A percentile compares a stretch with the other conserved stretches of the same genome.
phyloP scores from a whole-genome alignment of 2,888 invertebrate genomes.

The Seladonia tumulorum region DNA sequence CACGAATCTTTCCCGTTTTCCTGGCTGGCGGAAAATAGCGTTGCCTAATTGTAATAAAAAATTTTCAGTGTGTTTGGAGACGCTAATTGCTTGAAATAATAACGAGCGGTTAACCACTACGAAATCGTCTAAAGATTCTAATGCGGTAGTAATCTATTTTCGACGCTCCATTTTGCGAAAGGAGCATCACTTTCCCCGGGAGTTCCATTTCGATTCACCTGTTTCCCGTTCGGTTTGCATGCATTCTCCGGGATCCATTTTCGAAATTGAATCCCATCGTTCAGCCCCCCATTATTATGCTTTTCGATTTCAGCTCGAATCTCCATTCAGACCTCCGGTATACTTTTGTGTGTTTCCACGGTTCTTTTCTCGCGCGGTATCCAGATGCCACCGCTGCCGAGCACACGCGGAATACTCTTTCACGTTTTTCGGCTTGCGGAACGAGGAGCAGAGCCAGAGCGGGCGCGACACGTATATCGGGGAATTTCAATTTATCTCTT shows the following conservation, averaged over 20 bases:
- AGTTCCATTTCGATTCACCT: not conserved
- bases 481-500: constrained; percentile 51
- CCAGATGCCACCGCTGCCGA: not conserved
- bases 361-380: not conserved
- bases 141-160: not conserved
- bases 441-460: not conserved
- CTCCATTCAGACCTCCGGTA: constrained; percentile 7
- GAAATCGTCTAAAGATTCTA: not conserved
- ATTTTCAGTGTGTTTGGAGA: no score
- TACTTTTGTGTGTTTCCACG: not conserved
- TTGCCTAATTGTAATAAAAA: not conserved
- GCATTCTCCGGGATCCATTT: constrained; percentile 48
- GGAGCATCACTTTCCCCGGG: not conserved
- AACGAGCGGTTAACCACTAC: no score
- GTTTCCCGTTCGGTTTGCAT: constrained; percentile 8
- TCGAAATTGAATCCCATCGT: constrained; percentile 61
- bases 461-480: constrained; percentile 20
- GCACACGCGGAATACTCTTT: not conserved
- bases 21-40: not conserved
- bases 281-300: constrained; percentile 44
- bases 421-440: not conserved
- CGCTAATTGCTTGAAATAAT: not conserved
- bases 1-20: not conserved
- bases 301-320: constrained; percentile 51
- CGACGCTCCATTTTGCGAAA: not conserved